These are phyloP conservation scores for Nephila pilipes DNA, from an alignment of 1,140 invertebrate species.

Conservation along the genomic window DNA sequence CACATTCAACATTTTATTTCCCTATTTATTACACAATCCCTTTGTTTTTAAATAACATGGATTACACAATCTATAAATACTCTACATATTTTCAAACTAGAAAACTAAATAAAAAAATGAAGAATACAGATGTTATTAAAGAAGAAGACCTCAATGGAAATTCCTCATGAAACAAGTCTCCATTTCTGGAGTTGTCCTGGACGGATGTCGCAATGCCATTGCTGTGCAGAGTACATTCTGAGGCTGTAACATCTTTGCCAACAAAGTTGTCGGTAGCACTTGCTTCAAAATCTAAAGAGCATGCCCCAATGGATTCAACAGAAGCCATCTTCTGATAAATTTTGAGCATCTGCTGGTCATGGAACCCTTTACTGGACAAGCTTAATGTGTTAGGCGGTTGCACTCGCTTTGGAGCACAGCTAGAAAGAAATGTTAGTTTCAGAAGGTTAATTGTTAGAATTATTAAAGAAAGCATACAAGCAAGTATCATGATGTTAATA, in stretches of 20 bases:
- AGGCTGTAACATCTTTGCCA: constrained; percentile 70
- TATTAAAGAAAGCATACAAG: constrained; percentile 7
- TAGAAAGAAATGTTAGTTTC: constrained; percentile 64
- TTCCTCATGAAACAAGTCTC: not conserved
- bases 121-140: too few relatives aligned
- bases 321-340: constrained; percentile 81
- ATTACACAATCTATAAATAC: too few relatives aligned
- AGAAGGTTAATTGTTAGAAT: constrained; percentile 36
- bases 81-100: too few relatives aligned
- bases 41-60: too few relatives aligned
- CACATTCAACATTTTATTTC: too few relatives aligned
- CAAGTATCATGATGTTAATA: not conserved
- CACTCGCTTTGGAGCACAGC: constrained; percentile 18
- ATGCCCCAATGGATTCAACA: constrained; percentile 87
- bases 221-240: constrained; percentile 71
- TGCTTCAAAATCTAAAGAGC: constrained; percentile 90
- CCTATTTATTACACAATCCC: too few relatives aligned
- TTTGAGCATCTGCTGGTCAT: constrained; percentile 49
- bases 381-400: constrained; percentile 64
- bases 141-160: constrained; percentile 11
- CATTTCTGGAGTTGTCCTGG: constrained; percentile 51
- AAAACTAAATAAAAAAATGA: too few relatives aligned
- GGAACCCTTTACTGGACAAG: constrained; percentile 38
- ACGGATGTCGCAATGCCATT: constrained; percentile 49
- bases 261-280: constrained; percentile 81